Evolutionary conservation across 2,797 vertebrate species (phyloP).

Genomic region (Thunnus albacares): DNA sequence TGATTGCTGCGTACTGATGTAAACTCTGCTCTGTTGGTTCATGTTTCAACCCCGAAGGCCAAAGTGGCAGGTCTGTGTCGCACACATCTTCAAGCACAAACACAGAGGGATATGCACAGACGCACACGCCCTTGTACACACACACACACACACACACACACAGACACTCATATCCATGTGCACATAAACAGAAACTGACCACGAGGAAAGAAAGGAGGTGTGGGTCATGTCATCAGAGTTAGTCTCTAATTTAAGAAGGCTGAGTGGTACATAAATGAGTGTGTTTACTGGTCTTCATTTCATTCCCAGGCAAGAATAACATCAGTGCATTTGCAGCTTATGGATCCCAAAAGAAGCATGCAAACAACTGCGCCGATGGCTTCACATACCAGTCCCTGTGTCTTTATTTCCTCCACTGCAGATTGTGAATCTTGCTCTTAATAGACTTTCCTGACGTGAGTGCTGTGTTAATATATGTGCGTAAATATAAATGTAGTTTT

Average conservation of each 20-base stretch:
- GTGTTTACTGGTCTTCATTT: slow-evolving; percentile 56
- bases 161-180: slow-evolving; percentile 7
- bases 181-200: slow-evolving; percentile 17
- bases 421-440: neutral
- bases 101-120: slow-evolving; percentile 23
- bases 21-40: slow-evolving; percentile 68
- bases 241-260: slow-evolving; percentile 27
- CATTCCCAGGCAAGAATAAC: slow-evolving; percentile 31
- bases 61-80: slow-evolving; percentile 63
- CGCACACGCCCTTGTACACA: neutral
- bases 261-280: slow-evolving; percentile 26
- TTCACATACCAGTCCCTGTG: neutral
- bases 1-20: slow-evolving; percentile 69
- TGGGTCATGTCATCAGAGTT: slow-evolving; percentile 37
- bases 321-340: neutral
- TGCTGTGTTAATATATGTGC: neutral
- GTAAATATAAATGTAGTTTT: neutral
- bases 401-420: slow-evolving; percentile 2
- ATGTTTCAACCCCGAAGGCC: slow-evolving; percentile 74
- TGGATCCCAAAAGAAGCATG: neutral
- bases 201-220: slow-evolving; percentile 1
- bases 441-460: neutral
- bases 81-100: slow-evolving; percentile 44
- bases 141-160: neutral
- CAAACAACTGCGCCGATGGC: slow-evolving; percentile 23